A percentile compares a stretch with the other conserved stretches of the same genome.
phyloP scores from a whole-genome alignment of 2,888 invertebrate species.

The Lathronympha strigana region DNA sequence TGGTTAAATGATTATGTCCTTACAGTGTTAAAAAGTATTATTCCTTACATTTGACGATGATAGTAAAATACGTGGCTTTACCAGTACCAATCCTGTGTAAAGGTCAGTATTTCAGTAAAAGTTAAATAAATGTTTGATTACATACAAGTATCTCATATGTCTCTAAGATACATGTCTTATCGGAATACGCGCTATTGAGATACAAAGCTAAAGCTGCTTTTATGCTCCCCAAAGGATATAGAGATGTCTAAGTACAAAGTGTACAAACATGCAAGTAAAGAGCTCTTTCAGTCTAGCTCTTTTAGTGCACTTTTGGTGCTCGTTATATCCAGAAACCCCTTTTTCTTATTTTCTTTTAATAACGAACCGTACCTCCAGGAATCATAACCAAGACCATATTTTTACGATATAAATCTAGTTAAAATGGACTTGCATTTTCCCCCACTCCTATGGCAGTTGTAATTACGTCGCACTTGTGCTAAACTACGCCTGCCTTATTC shows the following conservation, averaged over 20 bases:
- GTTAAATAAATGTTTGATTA: background rate
- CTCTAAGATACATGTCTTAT: constrained; percentile 5
- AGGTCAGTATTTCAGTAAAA: background rate
- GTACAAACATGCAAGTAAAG: constrained; percentile 28
- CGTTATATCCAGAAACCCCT: constrained; percentile 5
- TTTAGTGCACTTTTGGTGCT: constrained; percentile 25
- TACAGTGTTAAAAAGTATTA: no score
- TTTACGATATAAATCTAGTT: constrained; percentile 8
- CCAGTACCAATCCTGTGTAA: no score
- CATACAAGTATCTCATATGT: no score
- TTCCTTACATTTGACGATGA: no score
- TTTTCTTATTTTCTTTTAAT: background rate
- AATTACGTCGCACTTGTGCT: constrained; percentile 28
- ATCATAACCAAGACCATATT: constrained; percentile 8
- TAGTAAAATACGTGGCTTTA: no score
- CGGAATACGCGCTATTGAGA: constrained; percentile 22
- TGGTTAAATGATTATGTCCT: no score
- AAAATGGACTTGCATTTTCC: constrained; percentile 9
- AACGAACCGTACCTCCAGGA: background rate
- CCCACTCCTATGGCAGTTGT: constrained; percentile 12
- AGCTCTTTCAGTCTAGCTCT: constrained; percentile 16
- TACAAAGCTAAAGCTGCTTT: constrained; percentile 33
- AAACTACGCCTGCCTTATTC: constrained; percentile 30
- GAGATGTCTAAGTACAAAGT: constrained; percentile 6
- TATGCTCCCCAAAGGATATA: constrained; percentile 3